Base-by-base conservation (phyloP, 2,888 invertebrate species). In the Anthoptus insignis region DNA sequence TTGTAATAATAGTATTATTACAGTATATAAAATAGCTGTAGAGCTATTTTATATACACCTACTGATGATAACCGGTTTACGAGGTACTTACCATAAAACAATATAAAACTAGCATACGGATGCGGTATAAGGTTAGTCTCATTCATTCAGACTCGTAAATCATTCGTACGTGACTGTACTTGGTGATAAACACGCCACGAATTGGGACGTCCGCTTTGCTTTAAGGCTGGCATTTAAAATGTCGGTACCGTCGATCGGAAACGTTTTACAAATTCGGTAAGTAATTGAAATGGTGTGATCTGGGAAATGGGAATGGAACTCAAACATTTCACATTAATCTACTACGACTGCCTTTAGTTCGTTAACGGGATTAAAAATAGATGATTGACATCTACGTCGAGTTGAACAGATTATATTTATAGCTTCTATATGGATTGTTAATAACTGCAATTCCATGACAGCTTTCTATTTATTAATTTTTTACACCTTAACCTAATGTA, bases 91-190 rank as follows among this genome's bases (percentile, higher is more conserved):
- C n/a, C n/a, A n/a, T n/a, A n/a, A n/a, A n/a, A n/a, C n/a, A 27
- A 39, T 39, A 39, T 16, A 16, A n/a, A 39, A 39, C 8, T 45
- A 45, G 8, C 22, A 13, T 45, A 45, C 13, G 7, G 22, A 21
- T 13, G 21, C 45, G 13, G 22, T 45, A 45, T 45, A 45, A 45
- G n/a, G 45, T 45, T 45, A 45, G 45, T 21, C 45, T 13, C 21
- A 42, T 42, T 45, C 45, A 45, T 45, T 45, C 45, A 22, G 11
- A 3, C 60, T 37, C 53, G 60, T 60, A 60, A 60, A 53, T 60
- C 60, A 60, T 60, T 53, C 27, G 45, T 53, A 60, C 60, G 60
- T 60, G 60, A 60, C 14, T 9, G 42, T 29, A 60, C 52, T 52
- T 21, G 14, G 21, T 16, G 42, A 60, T 60, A 60, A 60, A 60